Conservation (phyloP, 2,888 invertebrate species). For the Hirtodrosophila alboralis region DNA sequence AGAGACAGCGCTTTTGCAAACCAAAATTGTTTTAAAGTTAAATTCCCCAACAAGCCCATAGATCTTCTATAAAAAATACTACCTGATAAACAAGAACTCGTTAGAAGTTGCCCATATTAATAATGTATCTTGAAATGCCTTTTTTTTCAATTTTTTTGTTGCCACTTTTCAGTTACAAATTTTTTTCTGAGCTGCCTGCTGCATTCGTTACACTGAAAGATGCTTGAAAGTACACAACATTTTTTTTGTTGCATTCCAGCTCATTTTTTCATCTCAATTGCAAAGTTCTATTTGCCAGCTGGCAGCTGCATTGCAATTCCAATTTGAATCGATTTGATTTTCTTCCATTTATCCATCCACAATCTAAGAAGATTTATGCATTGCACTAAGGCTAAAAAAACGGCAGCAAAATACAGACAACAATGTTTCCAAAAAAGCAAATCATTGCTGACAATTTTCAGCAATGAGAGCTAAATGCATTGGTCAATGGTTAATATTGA, state of each 20-base stretch:
- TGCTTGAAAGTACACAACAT: conserved; percentile 56
- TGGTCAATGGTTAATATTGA: conserved; percentile 51
- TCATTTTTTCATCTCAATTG: not conserved
- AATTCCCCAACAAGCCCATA: no score
- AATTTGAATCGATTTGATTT: conserved; percentile 14
- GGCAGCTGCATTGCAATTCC: conserved; percentile 28
- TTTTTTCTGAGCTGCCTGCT: no score
- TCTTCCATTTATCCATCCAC: conserved; percentile 24
- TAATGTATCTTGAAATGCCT: conserved; percentile 8
- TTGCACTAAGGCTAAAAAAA: conserved; percentile 12
- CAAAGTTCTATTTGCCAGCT: conserved; percentile 13
- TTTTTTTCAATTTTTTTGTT: conserved; percentile 7
- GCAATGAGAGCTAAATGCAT: conserved; percentile 15
- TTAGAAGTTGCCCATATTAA: conserved; percentile 23
- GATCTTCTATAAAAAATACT: no score
- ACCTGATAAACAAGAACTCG: no score
- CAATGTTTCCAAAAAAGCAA: conserved; percentile 19
- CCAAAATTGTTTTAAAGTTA: no score
- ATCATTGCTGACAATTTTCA: conserved; percentile 27
- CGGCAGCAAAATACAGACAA: no score
- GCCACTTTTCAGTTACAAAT: not conserved
- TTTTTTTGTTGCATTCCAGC: conserved; percentile 13
- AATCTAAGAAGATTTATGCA: conserved; percentile 47
- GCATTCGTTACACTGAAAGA: conserved; percentile 1
- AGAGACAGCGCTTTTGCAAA: no score